Evolutionary conservation across 2,888 invertebrate species (phyloP).

Genomic region (Sinotaia quadrata): DNA sequence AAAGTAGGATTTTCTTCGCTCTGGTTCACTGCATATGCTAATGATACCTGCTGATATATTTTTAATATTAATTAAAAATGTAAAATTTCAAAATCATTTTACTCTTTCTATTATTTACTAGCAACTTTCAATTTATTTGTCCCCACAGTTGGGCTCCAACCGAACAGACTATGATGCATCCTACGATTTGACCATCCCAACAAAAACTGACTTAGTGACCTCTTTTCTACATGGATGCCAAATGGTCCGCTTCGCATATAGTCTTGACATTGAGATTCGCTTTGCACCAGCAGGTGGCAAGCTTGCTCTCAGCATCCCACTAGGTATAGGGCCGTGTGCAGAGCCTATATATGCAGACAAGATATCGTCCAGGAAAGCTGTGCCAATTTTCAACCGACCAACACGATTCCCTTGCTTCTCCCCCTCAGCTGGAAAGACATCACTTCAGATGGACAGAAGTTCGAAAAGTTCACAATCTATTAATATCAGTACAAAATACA

Average conservation of each 20-base stretch:
- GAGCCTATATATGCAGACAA: constrained; percentile 46
- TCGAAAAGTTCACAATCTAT: constrained; percentile 31
- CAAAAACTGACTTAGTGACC: constrained; percentile 55
- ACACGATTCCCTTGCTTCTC: constrained; percentile 62
- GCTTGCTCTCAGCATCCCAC: constrained; percentile 55
- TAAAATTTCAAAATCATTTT: too few species aligned
- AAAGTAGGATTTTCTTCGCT: too few species aligned
- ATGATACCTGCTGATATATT: too few species aligned
- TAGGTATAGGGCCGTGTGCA: constrained; percentile 55
- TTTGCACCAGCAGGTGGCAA: constrained; percentile 57
- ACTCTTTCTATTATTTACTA: too few species aligned
- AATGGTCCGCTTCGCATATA: constrained; percentile 53
- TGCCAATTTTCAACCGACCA: constrained; percentile 60
- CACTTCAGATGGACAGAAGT: constrained; percentile 1
- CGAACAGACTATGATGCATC: constrained; percentile 33
- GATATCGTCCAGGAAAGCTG: constrained; percentile 39
- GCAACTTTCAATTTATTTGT: too few species aligned
- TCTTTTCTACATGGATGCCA: constrained; percentile 53
- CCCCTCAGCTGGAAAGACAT: constrained; percentile 21
- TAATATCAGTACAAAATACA: constrained; percentile 36
- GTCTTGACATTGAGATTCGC: constrained; percentile 49
- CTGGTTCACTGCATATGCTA: too few species aligned
- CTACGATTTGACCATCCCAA: constrained; percentile 57
- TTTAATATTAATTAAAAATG: too few species aligned
- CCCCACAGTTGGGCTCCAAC: too few species aligned